These are phyloP conservation scores for Drosophila macrospina DNA, from an alignment of 2,888 invertebrate species.

Conservation along the genomic window DNA sequence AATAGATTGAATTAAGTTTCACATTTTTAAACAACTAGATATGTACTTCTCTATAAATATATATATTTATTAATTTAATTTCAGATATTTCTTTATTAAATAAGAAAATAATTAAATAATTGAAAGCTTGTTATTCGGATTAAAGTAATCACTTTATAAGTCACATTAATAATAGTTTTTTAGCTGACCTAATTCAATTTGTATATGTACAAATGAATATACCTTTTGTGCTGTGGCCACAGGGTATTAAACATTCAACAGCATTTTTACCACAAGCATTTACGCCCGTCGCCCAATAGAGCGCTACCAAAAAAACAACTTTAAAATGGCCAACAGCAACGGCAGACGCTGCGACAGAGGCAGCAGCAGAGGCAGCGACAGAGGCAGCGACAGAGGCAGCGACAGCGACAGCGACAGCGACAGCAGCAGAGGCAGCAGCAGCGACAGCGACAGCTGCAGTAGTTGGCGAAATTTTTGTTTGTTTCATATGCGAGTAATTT, in stretches of 20 bases:
- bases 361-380: neutral
- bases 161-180: no score
- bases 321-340: constrained; percentile 19
- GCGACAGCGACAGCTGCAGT: constrained; percentile 6
- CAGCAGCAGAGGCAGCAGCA: neutral
- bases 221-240: neutral
- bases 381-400: constrained; percentile 2
- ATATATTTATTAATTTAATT: no score
- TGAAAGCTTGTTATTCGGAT: no score
- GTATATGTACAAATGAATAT: neutral
- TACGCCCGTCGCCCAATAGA: constrained; percentile 11
- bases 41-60: no score
- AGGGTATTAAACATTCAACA: constrained; percentile 19
- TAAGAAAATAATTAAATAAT: neutral
- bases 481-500: constrained; percentile 54
- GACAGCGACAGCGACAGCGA: neutral
- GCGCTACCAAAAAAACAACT: constrained; percentile 26
- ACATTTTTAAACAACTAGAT: no score
- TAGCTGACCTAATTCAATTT: neutral
- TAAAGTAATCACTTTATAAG: neutral
- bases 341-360: no score
- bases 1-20: no score
- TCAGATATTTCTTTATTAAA: neutral
- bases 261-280: constrained; percentile 15
- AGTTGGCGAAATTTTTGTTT: constrained; percentile 27